A percentile compares a stretch with the other conserved stretches of the same genome.
phyloP scores from a whole-genome alignment of 92 coral and sea anemone genomes.

The Siderastrea siderea region DNA sequence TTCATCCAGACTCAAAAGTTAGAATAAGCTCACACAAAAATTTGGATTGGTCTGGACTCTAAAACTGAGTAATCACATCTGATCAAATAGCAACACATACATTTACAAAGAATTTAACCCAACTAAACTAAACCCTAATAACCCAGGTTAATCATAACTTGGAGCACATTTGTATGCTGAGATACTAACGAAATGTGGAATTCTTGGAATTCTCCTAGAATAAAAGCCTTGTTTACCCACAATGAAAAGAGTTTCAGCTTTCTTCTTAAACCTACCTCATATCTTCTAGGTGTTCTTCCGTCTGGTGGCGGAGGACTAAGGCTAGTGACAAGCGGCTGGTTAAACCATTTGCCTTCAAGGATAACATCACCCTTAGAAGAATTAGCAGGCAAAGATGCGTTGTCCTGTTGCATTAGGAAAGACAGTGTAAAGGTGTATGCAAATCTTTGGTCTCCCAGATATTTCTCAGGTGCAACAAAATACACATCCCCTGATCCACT shows the following conservation, averaged over 20 bases:
- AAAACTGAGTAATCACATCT: no score
- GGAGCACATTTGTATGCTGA: no score
- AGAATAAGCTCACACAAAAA: no score
- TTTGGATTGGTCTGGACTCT: no score
- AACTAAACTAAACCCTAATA: no score
- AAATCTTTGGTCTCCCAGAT: conserved; percentile 78
- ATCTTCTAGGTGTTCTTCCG: conserved; percentile 28
- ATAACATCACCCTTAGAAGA: conserved; percentile 89
- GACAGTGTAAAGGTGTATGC: conserved; percentile 85
- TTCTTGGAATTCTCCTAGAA: no score
- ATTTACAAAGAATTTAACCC: no score
- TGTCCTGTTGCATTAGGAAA: conserved; percentile 73
- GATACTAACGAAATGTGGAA: no score
- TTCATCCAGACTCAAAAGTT: no score
- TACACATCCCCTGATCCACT: conserved; percentile 58
- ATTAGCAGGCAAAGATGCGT: conserved; percentile 50
- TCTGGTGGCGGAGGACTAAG: conserved; percentile 64
- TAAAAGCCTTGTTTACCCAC: no score
- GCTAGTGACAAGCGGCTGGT: conserved; percentile 74
- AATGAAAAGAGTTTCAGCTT: neutral
- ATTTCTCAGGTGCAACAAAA: conserved; percentile 85
- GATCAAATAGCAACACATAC: no score
- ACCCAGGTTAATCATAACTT: no score
- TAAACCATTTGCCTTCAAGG: conserved; percentile 81
- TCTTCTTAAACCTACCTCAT: conserved; percentile 64